phyloP scores from a whole-genome alignment of 2,888 invertebrate species.

The Melinaea marsaeus region DNA sequence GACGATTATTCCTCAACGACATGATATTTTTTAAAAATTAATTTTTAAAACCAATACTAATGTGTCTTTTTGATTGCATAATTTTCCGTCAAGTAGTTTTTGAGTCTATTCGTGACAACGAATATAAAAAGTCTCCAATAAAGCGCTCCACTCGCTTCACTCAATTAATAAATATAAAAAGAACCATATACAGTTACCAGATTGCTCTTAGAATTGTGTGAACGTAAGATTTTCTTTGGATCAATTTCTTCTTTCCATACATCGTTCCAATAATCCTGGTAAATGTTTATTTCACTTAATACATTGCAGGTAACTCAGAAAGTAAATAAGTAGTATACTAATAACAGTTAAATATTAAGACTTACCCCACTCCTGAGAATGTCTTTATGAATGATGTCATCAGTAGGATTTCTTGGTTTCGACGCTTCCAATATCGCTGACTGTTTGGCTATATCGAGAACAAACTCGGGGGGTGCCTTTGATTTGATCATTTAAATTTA shows the following conservation, averaged over 20 bases:
- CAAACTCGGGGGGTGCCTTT: conserved; percentile 56
- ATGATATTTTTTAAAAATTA: too few relatives aligned
- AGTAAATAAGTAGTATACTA: too few relatives aligned
- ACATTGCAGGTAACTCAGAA: too few relatives aligned
- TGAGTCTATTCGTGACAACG: too few relatives aligned
- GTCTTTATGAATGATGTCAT: conserved; percentile 38
- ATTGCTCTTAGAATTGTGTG: conserved; percentile 31
- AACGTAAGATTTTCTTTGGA: conserved; percentile 35
- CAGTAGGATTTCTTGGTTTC: conserved; percentile 34
- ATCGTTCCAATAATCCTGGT: conserved; percentile 57
- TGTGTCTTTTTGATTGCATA: too few relatives aligned
- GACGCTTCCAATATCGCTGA: conserved; percentile 43
- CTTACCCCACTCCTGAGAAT: conserved; percentile 55
- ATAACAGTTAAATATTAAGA: background rate
- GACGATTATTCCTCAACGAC: too few relatives aligned
- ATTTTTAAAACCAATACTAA: too few relatives aligned
- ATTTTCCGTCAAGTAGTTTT: too few relatives aligned
- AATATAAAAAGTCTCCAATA: too few relatives aligned
- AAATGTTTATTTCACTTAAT: background rate
- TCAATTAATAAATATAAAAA: conserved; percentile 32
- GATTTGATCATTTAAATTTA: background rate
- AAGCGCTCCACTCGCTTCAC: too few relatives aligned
- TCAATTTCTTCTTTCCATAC: conserved; percentile 55
- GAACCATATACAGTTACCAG: conserved; percentile 23
- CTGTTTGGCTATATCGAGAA: conserved; percentile 48